A percentile compares a stretch with the other conserved stretches of the same genome.
Conservation (phyloP, 2,113 vertebrate genomes). For the Rafetus swinhoei region DNA sequence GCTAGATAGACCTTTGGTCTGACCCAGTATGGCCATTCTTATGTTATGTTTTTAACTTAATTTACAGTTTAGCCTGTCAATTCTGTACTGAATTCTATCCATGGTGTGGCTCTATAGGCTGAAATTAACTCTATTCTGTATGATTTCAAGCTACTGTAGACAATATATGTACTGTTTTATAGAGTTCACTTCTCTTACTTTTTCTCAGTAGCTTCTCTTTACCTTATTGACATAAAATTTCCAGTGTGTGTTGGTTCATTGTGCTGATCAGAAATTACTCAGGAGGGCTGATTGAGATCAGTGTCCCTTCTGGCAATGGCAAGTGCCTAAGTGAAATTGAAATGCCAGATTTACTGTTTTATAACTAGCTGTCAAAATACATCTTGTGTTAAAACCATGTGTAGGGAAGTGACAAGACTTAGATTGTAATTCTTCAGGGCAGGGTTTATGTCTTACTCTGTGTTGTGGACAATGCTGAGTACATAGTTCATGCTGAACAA, state of each 20-base stretch:
- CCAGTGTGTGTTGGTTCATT: neutral
- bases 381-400: accelerated
- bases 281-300: too few species aligned
- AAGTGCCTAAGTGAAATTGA: accelerated
- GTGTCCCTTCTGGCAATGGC: neutral
- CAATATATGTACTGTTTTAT: neutral
- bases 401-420: accelerated
- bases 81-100: neutral
- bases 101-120: neutral
- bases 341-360: neutral
- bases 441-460: accelerated
- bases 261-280: neutral
- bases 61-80: neutral
- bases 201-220: neutral
- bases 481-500: neutral
- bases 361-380: accelerated
- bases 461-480: accelerated
- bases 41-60: too few species aligned
- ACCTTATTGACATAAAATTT: neutral
- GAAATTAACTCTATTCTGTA: neutral
- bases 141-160: neutral
- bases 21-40: too few species aligned
- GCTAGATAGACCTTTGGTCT: too few species aligned
- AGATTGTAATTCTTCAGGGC: accelerated
- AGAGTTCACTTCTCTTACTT: neutral